Evolutionary conservation across 2,888 invertebrate genomes (phyloP).

Genomic region (Metalampra italica): DNA sequence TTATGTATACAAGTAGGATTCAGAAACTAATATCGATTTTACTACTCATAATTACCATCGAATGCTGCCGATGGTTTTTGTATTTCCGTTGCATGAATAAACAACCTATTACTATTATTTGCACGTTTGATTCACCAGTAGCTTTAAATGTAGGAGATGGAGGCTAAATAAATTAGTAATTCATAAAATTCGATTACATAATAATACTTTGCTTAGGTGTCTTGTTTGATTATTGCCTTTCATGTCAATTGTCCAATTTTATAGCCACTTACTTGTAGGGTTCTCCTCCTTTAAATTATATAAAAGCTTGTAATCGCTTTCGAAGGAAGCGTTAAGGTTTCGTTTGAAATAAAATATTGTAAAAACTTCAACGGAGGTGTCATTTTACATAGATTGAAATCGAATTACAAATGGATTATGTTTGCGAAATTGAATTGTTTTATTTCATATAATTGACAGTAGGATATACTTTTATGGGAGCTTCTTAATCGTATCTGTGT

Average conservation of each 20-base stretch:
- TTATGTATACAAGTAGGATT: slow-evolving; percentile 42
- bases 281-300: slow-evolving; percentile 1
- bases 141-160: slow-evolving; percentile 26
- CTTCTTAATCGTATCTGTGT: slow-evolving; percentile 1
- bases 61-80: slow-evolving; percentile 57
- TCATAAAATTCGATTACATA: not conserved
- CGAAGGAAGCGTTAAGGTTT: slow-evolving; percentile 4
- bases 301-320: slow-evolving; percentile 5
- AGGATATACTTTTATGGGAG: slow-evolving; percentile 7
- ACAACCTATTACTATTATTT: slow-evolving; percentile 19
- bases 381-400: slow-evolving; percentile 3
- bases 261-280: slow-evolving; percentile 2
- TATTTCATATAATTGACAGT: not conserved
- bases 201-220: not conserved
- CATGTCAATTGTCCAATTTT: not conserved
- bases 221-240: not conserved
- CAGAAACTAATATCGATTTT: slow-evolving; percentile 40
- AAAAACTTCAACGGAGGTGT: slow-evolving; percentile 3
- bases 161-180: not conserved
- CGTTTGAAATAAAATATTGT: slow-evolving; percentile 3
- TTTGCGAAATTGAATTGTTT: slow-evolving; percentile 63
- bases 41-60: slow-evolving; percentile 49
- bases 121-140: slow-evolving; percentile 60
- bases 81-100: slow-evolving; percentile 61
- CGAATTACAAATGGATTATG: slow-evolving; percentile 2